Evolutionary conservation across 2,113 vertebrate genomes (phyloP).

Genomic region (Pangasianodon hypophthalmus): DNA sequence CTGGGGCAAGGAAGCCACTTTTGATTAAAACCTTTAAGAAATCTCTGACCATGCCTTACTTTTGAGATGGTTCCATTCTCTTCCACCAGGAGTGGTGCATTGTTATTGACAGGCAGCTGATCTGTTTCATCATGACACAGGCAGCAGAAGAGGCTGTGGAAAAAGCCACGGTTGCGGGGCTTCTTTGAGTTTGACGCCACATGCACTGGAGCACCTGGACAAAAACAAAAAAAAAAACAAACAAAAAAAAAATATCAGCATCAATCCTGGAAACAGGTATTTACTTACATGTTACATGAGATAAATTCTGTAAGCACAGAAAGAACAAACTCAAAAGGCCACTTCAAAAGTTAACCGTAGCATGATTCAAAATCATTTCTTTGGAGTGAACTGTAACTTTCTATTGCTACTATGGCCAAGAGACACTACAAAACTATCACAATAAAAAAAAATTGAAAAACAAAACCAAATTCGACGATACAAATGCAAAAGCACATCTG

Average conservation of each 20-base stretch:
- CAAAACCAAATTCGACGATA: not conserved
- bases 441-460: not conserved
- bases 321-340: not conserved
- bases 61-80: constrained; percentile 82
- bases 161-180: constrained; percentile 75
- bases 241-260: constrained; percentile 23
- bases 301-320: not conserved
- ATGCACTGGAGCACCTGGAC: constrained; percentile 69
- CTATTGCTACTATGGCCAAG: not conserved
- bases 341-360: not conserved
- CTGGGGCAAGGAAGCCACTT: not conserved
- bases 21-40: not conserved
- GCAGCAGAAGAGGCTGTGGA: constrained; percentile 82
- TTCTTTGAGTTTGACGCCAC: constrained; percentile 75
- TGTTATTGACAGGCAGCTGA: constrained; percentile 73
- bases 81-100: constrained; percentile 76
- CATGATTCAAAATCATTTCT: not conserved
- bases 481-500: not conserved
- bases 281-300: not conserved
- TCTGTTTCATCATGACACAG: constrained; percentile 79
- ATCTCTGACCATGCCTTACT: constrained; percentile 63
- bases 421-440: not conserved
- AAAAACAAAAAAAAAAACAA: not conserved
- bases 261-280: not conserved
- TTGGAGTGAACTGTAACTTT: not conserved